Evolutionary conservation across 2,888 invertebrate species (phyloP).

Genomic region (Standfussiana lucernea): DNA sequence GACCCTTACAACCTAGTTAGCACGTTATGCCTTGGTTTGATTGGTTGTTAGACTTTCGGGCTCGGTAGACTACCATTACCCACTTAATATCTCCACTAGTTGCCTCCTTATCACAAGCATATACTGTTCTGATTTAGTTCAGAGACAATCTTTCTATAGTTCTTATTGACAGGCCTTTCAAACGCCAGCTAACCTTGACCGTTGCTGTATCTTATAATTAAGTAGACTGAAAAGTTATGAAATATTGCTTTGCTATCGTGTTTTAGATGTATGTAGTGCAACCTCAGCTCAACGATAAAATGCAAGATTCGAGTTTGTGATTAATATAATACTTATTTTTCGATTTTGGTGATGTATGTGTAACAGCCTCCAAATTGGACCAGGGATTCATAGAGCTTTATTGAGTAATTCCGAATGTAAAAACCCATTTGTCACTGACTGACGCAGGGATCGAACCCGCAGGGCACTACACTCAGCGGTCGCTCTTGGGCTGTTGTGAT

Average conservation of each 20-base stretch:
- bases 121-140: conserved; percentile 8
- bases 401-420: background rate
- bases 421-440: background rate
- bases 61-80: background rate
- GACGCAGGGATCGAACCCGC: background rate
- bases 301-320: conserved; percentile 16
- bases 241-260: conserved; percentile 34
- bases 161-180: conserved; percentile 42
- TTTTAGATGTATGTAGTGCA: conserved; percentile 24
- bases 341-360: conserved; percentile 1
- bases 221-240: conserved; percentile 53
- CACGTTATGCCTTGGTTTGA: background rate
- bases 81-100: background rate
- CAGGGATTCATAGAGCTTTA: conserved; percentile 16
- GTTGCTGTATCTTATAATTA: conserved; percentile 24
- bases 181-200: conserved; percentile 52
- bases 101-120: conserved; percentile 1
- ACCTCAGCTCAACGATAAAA: conserved; percentile 30
- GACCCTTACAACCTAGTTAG: background rate
- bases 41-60: background rate
- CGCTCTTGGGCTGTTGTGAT: background rate
- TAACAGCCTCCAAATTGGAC: background rate
- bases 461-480: background rate
- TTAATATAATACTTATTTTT: too few relatives aligned
- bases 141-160: conserved; percentile 36